These are phyloP conservation scores for Drosophila parvula DNA, from an alignment of 1,140 invertebrate genomes.

Conservation along the genomic window DNA sequence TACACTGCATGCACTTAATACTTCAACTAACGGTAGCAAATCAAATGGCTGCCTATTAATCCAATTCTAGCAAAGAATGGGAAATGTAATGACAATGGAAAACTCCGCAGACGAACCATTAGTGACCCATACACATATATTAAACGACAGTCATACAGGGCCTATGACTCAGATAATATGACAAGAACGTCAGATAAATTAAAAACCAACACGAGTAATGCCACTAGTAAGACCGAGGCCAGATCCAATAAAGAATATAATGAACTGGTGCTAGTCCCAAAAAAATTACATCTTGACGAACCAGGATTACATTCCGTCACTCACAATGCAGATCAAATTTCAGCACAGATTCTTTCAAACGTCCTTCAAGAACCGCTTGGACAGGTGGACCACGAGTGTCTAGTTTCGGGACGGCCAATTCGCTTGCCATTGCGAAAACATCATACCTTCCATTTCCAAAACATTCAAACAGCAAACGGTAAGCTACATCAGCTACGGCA, in stretches of 20 bases:
- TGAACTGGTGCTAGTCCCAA: constrained; percentile 75
- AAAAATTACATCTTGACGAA: constrained; percentile 53
- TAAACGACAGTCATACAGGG: constrained; percentile 49
- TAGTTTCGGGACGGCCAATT: constrained; percentile 67
- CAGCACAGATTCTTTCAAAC: constrained; percentile 76
- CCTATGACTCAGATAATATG: constrained; percentile 41
- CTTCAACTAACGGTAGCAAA: constrained; percentile 63
- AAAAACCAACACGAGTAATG: constrained; percentile 24
- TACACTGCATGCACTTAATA: constrained; percentile 34
- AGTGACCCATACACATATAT: constrained; percentile 77
- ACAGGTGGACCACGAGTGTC: constrained; percentile 60
- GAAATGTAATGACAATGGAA: constrained; percentile 26
- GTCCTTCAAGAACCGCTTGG: constrained; percentile 81
- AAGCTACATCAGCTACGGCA: constrained; percentile 68
- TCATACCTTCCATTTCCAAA: constrained; percentile 89
- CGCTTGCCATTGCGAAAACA: constrained; percentile 88
- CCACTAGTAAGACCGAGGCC: constrained; percentile 30
- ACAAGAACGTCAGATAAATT: constrained; percentile 44
- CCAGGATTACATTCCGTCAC: constrained; percentile 38
- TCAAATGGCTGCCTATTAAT: constrained; percentile 65
- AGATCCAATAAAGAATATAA: constrained; percentile 48
- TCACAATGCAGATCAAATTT: constrained; percentile 45
- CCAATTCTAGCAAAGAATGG: constrained; percentile 76
- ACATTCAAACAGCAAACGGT: constrained; percentile 83
- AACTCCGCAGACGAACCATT: constrained; percentile 76